Evolutionary conservation across 2,888 invertebrate genomes (phyloP), one percentile per base, ranked within the genome.

Genomic region (Aphidius colemani): DNA sequence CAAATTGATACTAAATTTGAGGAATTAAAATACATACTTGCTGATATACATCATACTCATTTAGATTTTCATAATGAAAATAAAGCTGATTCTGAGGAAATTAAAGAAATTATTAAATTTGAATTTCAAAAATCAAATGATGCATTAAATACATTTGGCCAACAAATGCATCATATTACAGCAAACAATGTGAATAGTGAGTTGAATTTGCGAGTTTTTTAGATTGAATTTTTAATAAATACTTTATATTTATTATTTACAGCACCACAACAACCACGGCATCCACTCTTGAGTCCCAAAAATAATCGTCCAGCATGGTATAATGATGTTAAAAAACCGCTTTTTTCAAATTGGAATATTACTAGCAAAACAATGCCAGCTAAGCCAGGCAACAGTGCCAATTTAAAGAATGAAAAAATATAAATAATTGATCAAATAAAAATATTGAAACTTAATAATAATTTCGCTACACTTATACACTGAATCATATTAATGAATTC

Each of bases 41-140:
- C 63, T 41, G 58, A 53, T 13, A 51, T 45, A 6, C 53, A 64
- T 60, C 53, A 55, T 45, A 13, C 55, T 9, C 59, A 55, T 56
- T 10, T 50, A 41, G 40, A 11, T 53, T 49, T 56, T 40, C 55
- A 50, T 55, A 18, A 49, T 50, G 56, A 64, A 9, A 59, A 59
- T 55, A 56, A 53, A 39, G 59, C 59, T 60, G 43, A 13, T n/a
- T 40, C 64, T 5, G 59, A 55, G 3, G 18, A 45, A 7, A 13
- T 61, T 8, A 9, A 30, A 7, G 10, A 39, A 6, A 6, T 51
- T 7, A 40, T 61, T 10, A 53, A 44, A 44, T 8, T 13, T 30
- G 43, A 53, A 30, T 61, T 53, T 43, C 7, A 4, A 13, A 11
- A 18, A 13, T 41, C 41, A 7, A 7, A 41, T 40, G 7, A 10